These are phyloP conservation scores for Aptenodytes forsteri DNA, from an alignment of 2,113 vertebrate genomes.

Conservation along the genomic window DNA sequence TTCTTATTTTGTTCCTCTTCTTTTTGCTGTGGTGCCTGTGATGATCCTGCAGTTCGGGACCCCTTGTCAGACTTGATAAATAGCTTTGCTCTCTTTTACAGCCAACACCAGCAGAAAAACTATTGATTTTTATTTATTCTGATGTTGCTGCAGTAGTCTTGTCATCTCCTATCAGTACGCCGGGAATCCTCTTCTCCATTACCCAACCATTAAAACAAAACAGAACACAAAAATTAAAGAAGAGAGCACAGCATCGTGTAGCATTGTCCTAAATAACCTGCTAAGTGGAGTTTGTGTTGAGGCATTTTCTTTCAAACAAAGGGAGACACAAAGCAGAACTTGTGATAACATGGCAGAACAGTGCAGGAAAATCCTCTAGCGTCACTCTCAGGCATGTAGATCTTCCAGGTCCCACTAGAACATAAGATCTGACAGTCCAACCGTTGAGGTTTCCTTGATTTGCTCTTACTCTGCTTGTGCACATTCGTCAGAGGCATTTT, in stretches of 20 bases:
- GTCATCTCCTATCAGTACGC: constrained; percentile 74
- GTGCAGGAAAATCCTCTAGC: neutral
- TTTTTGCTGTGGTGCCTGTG: constrained; percentile 16
- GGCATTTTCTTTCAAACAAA: neutral
- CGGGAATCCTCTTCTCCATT: neutral
- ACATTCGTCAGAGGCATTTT: neutral
- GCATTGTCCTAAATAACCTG: neutral
- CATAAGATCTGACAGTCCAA: neutral
- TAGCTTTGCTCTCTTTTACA: constrained; percentile 60
- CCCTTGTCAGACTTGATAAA: constrained; percentile 69
- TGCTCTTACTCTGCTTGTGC: neutral
- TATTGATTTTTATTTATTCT: constrained; percentile 83
- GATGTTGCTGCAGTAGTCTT: constrained; percentile 70
- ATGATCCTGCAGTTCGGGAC: constrained; percentile 53
- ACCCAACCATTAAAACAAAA: constrained; percentile 28
- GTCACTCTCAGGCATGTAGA: neutral
- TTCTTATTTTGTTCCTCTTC: constrained; percentile 8
- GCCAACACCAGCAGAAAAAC: constrained; percentile 62
- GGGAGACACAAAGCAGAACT: neutral
- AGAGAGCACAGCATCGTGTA: neutral
- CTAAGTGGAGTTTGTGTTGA: neutral
- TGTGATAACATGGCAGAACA: neutral
- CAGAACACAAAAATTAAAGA: constrained; percentile 24
- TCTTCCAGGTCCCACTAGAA: neutral
- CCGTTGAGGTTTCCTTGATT: neutral